Evolutionary conservation across 2,113 vertebrate species (phyloP), one percentile per base, ranked within the genome.

Genomic region (Microcebus ravelobensis): DNA sequence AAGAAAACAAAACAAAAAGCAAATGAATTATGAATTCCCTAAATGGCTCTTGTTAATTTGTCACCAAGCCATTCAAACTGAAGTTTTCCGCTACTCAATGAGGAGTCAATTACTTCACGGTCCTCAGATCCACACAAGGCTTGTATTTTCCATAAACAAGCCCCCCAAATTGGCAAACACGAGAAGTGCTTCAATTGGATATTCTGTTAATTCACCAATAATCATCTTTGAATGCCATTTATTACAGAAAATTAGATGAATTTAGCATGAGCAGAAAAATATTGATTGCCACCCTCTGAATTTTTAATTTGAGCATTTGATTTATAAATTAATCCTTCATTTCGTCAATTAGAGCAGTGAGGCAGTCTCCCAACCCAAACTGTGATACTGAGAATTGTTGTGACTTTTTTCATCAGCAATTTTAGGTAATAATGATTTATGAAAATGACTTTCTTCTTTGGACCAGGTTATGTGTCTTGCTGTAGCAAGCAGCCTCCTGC

Each of bases 181-280:
- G n/a, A 76, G 92, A 97, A 95, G 70, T 63, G 45, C 55, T 90
- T 88, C 93, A 81, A 42, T 27, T 45, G 77, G 42, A 68, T 77
- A 86, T n/a, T 70, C 59, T 89, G 39, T 68, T 95, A 94, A 95
- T 97, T 94, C 93, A 61, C 82, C 83, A 93, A 94, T 68, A 95
- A 96, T 95, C 87, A 87, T 87, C 86, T 92, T 80, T 65, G 89
- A 89, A 95, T 88, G 65, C 18, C 31, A 95, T 95, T 82, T 96
- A 94, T 94, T 96, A 94, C 1, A 90, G 86, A 93, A 97, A 97
- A 97, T 96, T 83, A 94, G 87, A 82, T 91, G 90, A 97, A 93
- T 87, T 88, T 95, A 94, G 52, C 39, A 86, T 2, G 15, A 96
- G 65, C 80, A 96, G 90, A 87, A 97, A 96, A 97, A 96, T 96